Percentiles rank a stretch among this genome's conserved stretches.
These are phyloP conservation scores for Euproctis similis DNA, from an alignment of 2,888 invertebrate species.

Conservation along the genomic window DNA sequence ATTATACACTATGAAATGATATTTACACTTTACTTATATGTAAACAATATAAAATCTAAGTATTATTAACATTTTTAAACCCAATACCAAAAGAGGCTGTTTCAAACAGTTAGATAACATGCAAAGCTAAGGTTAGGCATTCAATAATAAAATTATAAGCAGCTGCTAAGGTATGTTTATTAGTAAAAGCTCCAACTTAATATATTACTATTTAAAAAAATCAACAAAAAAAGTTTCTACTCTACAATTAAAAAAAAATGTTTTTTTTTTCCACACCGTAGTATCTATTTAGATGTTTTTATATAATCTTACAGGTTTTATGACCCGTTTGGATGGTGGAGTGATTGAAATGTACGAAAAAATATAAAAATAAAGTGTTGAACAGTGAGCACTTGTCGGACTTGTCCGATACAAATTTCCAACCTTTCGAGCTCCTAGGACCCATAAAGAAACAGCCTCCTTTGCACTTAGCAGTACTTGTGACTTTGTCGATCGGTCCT, in stretches of 20 bases:
- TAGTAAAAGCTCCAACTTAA: constrained; percentile 15
- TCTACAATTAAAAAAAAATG: no score
- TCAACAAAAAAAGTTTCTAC: background rate
- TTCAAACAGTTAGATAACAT: constrained; percentile 54
- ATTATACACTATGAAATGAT: no score
- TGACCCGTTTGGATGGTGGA: constrained; percentile 21
- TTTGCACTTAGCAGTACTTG: constrained; percentile 92
- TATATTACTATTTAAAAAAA: background rate
- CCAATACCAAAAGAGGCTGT: constrained; percentile 75
- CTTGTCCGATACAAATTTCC: constrained; percentile 57
- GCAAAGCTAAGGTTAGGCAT: constrained; percentile 45
- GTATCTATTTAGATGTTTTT: background rate
- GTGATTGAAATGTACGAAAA: constrained; percentile 25
- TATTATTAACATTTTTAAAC: constrained; percentile 22
- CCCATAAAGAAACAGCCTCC: constrained; percentile 96
- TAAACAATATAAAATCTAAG: constrained; percentile 5
- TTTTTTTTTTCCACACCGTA: no score
- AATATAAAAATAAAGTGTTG: constrained; percentile 33
- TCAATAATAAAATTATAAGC: constrained; percentile 11
- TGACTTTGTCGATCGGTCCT: constrained; percentile 80
- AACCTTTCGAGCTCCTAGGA: constrained; percentile 95
- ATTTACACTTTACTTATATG: constrained; percentile 7
- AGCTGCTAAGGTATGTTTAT: constrained; percentile 9
- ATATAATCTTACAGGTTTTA: background rate
- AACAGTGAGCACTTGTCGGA: constrained; percentile 40